Conservation (phyloP, 2,888 invertebrate genomes). For the Drosophila diplacantha region DNA sequence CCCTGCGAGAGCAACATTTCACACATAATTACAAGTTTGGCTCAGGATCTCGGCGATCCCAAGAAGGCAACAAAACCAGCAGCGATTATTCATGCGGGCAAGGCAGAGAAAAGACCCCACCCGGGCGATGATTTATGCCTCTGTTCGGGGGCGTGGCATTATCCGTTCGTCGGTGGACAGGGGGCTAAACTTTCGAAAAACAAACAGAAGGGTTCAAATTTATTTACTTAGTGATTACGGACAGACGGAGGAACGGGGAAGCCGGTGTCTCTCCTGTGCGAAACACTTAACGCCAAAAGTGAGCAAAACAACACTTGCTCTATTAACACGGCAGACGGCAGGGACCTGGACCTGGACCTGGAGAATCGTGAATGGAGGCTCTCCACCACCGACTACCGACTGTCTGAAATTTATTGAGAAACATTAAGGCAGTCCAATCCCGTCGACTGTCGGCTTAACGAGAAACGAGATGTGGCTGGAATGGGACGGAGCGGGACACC, state of each 20-base stretch:
- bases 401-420: constrained; percentile 64
- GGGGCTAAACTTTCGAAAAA: constrained; percentile 38
- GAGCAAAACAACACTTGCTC: constrained; percentile 76
- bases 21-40: constrained; percentile 66
- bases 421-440: constrained; percentile 56
- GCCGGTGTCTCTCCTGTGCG: constrained; percentile 57
- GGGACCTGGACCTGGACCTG: constrained; percentile 3
- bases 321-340: constrained; percentile 57
- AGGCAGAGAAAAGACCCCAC: constrained; percentile 44
- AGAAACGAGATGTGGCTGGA: constrained; percentile 43
- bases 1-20: constrained; percentile 43
- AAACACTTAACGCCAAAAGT: constrained; percentile 76
- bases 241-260: constrained; percentile 1
- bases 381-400: constrained; percentile 2
- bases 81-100: constrained; percentile 48
- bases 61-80: constrained; percentile 14
- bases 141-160: constrained; percentile 37
- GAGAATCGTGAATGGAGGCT: constrained; percentile 9
- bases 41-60: constrained; percentile 11
- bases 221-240: constrained; percentile 68
- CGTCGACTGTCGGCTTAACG: constrained; percentile 51
- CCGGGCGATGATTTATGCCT: constrained; percentile 34
- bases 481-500: background rate
- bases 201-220: constrained; percentile 58
- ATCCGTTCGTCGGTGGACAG: constrained; percentile 16